A percentile compares a stretch with the other conserved stretches of the same genome.
These are phyloP conservation scores for Porites divaricata DNA, from an alignment of 92 coral and sea anemone genomes.

Conservation along the genomic window DNA sequence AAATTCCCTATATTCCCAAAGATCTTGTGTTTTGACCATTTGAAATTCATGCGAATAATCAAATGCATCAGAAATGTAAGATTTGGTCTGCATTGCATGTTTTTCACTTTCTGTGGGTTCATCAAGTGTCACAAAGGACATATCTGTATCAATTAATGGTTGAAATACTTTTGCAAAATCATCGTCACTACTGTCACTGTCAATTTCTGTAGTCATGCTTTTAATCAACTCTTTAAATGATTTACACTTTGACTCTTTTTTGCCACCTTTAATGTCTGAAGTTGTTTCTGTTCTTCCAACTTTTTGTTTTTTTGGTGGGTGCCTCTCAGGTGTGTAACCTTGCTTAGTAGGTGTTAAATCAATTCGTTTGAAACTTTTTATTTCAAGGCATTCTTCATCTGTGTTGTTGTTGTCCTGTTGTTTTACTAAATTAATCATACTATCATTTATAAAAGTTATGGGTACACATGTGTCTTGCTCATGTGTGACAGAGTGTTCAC, in stretches of 20 bases:
- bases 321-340: constrained; percentile 9
- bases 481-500: background rate
- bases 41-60: background rate
- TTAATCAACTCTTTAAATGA: background rate
- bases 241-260: background rate
- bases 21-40: background rate
- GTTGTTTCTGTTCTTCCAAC: background rate
- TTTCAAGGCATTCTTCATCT: constrained; percentile 1
- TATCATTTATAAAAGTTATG: too few relatives aligned
- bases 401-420: too few relatives aligned
- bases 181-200: background rate
- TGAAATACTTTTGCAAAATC: background rate
- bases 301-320: constrained; percentile 17
- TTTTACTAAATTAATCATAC: too few relatives aligned
- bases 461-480: background rate
- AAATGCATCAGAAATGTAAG: background rate
- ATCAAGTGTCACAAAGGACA: background rate
- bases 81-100: background rate
- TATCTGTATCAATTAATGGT: background rate
- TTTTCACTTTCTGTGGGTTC: constrained; percentile 10
- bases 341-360: constrained; percentile 10
- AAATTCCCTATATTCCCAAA: background rate
- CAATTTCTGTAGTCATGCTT: background rate
- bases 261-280: background rate
- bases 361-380: background rate